Base-by-base conservation (phyloP, 1,140 invertebrate genomes). In the Oryzaephilus surinamensis region DNA sequence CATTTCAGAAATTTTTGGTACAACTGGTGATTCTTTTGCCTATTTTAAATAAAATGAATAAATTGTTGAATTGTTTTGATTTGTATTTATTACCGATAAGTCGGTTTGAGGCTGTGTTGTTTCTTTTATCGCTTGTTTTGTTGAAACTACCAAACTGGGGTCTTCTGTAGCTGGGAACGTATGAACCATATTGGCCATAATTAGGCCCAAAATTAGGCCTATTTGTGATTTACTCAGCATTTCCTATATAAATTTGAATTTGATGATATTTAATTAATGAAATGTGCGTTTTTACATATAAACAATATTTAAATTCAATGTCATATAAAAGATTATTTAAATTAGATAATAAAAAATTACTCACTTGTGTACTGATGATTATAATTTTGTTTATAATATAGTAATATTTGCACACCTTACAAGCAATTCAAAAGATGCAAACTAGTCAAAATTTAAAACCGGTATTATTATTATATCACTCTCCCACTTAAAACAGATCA, bases 1-100 rank as follows among this genome's bases (percentile, higher is more conserved):
- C 66, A 79, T 73, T 14, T 58, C 60, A 24, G 65, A 61, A 13
- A 71, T 61, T 41, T 64, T 40, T 19, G 55, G 54, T 20, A 43
- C 21, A 3, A 20, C 5, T 0, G 36, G 36, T 3, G 18, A 21
- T 5, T 10, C 20, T 17, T 36, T 26, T 14, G 26, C 33, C 33
- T 36, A n/a, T n/a, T n/a, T n/a, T n/a, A n/a, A n/a, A n/a, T n/a
- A n/a, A n/a, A n/a, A n/a, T n/a, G n/a, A n/a, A n/a, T n/a, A n/a
- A n/a, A 24, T 10, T 24, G 23, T 11, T 6, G 23, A n/a, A 24
- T 24, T 11, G 5, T 24, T 24, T n/a, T 24, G 3, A 24, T 24
- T 24, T n/a, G 10, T 10, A 1, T 4, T 24, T 24, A n/a, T n/a
- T n/a, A n/a, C n/a, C n/a, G n/a, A n/a, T n/a, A n/a, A n/a, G n/a